Evolutionary conservation across 2,113 vertebrate genomes (phyloP).

Genomic region (Nannospalax galili): DNA sequence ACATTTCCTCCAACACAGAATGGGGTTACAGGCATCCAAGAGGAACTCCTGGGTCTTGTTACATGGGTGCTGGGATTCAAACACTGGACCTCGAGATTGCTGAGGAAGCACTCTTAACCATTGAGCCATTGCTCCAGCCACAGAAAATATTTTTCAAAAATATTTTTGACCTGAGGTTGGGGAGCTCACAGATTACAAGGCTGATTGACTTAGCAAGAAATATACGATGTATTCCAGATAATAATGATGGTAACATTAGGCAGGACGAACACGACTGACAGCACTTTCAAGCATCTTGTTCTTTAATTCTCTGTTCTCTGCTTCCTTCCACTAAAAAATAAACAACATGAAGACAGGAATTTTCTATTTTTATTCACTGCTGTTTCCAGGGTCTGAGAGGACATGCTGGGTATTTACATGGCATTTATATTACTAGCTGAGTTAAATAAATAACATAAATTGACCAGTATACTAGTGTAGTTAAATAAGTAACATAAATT

Average conservation of each 20-base stretch:
- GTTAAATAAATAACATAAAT: too few relatives aligned
- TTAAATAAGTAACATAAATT: neutral
- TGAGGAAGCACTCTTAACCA: neutral
- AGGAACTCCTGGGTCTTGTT: neutral
- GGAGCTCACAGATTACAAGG: neutral
- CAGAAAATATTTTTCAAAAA: neutral
- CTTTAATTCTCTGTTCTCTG: neutral
- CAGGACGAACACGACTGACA: neutral
- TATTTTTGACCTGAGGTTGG: neutral
- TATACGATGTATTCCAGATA: neutral
- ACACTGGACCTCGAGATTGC: neutral
- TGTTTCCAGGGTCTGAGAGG: neutral
- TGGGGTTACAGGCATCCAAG: too few relatives aligned
- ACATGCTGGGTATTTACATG: neutral
- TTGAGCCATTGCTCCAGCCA: neutral
- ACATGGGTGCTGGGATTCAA: neutral
- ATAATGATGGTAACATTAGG: neutral
- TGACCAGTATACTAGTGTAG: neutral
- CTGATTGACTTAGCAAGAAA: neutral
- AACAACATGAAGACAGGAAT: neutral
- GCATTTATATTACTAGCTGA: too few relatives aligned
- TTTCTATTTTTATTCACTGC: neutral
- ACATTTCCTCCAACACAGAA: too few relatives aligned
- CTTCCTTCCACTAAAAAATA: neutral
- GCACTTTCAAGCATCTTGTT: neutral